Evolutionary conservation across 2,888 invertebrate genomes (phyloP).

Genomic region (Onthophagus sagittarius): DNA sequence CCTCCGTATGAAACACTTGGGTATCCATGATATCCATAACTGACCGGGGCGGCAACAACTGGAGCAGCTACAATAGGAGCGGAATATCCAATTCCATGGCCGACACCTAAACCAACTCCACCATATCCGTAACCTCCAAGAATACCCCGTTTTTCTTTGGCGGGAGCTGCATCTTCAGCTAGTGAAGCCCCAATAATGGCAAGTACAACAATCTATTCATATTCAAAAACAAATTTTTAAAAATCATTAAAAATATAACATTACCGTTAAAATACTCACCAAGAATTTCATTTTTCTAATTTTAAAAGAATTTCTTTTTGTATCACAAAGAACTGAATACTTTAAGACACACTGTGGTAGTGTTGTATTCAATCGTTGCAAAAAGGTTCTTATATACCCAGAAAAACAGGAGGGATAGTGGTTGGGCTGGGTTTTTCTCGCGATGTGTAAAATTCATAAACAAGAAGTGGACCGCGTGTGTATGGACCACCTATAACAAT

Average conservation of each 20-base stretch:
- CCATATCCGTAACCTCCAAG: slow-evolving; percentile 15
- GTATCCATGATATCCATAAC: slow-evolving; percentile 15
- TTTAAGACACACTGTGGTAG: slow-evolving; percentile 16
- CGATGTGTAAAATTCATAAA: slow-evolving; percentile 1
- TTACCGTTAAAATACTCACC: slow-evolving; percentile 14
- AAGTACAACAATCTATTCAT: slow-evolving; percentile 18
- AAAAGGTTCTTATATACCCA: slow-evolving; percentile 21
- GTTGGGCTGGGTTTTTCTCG: slow-evolving; percentile 18
- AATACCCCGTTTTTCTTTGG: slow-evolving; percentile 24
- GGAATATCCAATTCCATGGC: slow-evolving; percentile 13
- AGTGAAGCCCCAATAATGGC: slow-evolving; percentile 14
- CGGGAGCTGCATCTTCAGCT: slow-evolving; percentile 17
- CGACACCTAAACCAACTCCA: slow-evolving; percentile 16
- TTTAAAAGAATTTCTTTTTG: not conserved
- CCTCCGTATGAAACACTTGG: not conserved
- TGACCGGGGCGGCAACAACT: slow-evolving; percentile 13
- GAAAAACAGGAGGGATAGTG: not conserved
- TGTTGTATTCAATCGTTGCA: slow-evolving; percentile 15
- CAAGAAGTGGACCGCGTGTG: not conserved
- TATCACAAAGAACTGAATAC: slow-evolving; percentile 16
- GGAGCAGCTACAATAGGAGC: slow-evolving; percentile 19
- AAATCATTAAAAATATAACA: not conserved
- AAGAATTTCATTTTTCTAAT: slow-evolving; percentile 23
- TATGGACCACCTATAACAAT: not conserved
- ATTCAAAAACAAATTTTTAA: not conserved